Evolutionary conservation across 2,797 vertebrate genomes (phyloP), one percentile per base, ranked within the genome.

Genomic region (Orientallactaga sibirica): DNA sequence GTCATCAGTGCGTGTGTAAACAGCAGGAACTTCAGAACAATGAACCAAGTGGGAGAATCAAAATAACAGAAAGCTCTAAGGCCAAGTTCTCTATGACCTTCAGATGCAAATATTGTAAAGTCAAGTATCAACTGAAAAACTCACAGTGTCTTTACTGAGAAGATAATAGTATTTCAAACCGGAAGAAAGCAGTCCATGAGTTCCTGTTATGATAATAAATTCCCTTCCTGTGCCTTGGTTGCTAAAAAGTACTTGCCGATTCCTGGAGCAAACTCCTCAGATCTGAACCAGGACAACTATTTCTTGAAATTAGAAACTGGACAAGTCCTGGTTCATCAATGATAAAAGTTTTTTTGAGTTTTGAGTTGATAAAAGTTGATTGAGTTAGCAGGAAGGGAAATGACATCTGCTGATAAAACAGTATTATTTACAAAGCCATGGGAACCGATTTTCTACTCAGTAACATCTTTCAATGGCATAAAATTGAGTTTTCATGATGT

Each of bases 371-470:
- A 71, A 10, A 7, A 83, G 84, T 18, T 83, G 16, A 1, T 83
- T 41, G 8, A 52, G 25, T 75, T 86, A 70, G 15, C 41, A 77
- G 3, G 75, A 83, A 89, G 90, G 3, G 48, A 78, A 92, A 75
- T n/a, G 86, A 88, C 77, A 77, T 68, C 52, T 64, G 24, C 4
- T 61, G 15, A 82, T 43, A 82, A 90, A 92, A 48, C 5, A n/a
- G 2, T 41, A 62, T n/a, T 62, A 64, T n/a, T 64, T 86, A 78
- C 61, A 85, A 27, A 77, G 15, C 7, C 29, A 62, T n/a, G 9
- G 8, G 82, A 81, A 78, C 27, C 27, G n/a, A 70, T 74, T 71
- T 77, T 20, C 14, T 55, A 88, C 15, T 82, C 55, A 61, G 4
- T 62, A 48, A 29, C 27, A 61, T 11, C 6, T 75, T 87, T 93